Base-by-base conservation (phyloP, 2,797 vertebrate species). In the Benthosema pterotum region DNA sequence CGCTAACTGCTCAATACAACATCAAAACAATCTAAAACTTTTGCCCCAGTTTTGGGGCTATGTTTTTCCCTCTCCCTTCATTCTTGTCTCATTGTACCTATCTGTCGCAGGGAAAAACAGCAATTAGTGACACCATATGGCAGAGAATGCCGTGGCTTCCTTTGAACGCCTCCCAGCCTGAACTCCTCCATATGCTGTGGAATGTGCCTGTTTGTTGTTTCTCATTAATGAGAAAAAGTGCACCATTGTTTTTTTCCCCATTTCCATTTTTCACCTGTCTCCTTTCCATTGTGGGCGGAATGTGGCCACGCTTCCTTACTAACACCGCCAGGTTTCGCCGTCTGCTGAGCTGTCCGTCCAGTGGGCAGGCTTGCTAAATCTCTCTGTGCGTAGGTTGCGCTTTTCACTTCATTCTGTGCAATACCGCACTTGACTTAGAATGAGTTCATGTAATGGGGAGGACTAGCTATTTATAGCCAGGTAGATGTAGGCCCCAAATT, bases 101-200 rank as follows among this genome's bases (percentile, higher is more conserved):
- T 80, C 71, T 85, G 81, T 83, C 25, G 48, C 73, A 76, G 76
- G 57, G 83, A 79, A 86, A 87, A 89, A 80, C 82, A 67, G 90
- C 90, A 94, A 93, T 93, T 93, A 93, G 91, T 86, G 86, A 82
- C 80, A 84, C 92, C 93, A 94, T 93, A 94, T 94, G 93, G 91
- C 69, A 52, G 79, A 83, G 83, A 90, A 85, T 15, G 54, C 74
- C 43, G 55, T 87, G 84, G 82, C 79, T 60, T 1, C 72, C 88
- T 92, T 92, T 91, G 88, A 89, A 90, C 84, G 88, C 84, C 83
- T 89, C 85, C 87, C 87, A 91, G 88, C 67, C 86, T 87, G 88
- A 91, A 89, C 87, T 83, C 78, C 79, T 87, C 91, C 90, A 91
- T 92, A 92, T 93, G 92, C 79, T 87, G 78, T 83, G 89, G 87